phyloP scores from a whole-genome alignment of 2,797 vertebrate species.

The Sebastes paucispinis region DNA sequence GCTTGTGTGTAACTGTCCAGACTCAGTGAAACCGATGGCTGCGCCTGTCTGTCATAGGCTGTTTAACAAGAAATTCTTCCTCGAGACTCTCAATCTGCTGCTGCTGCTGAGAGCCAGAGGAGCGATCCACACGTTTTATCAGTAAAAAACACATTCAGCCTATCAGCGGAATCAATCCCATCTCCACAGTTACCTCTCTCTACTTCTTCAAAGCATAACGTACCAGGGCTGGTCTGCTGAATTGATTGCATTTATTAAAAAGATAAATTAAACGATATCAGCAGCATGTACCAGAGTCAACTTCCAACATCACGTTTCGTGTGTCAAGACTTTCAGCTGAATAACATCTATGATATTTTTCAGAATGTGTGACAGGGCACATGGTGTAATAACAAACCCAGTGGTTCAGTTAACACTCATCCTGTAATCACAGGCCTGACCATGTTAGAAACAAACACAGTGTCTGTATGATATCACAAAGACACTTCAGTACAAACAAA shows the following conservation, averaged over 20 bases:
- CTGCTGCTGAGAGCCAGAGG: constrained; percentile 27
- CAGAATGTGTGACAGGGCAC: background rate
- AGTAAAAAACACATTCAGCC: constrained; percentile 24
- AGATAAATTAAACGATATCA: background rate
- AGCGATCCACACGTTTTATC: constrained; percentile 40
- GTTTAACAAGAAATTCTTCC: constrained; percentile 41
- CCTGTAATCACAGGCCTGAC: background rate
- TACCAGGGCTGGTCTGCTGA: background rate
- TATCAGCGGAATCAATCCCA: constrained; percentile 23
- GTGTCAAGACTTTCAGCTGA: background rate
- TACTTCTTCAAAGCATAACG: background rate
- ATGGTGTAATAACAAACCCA: background rate
- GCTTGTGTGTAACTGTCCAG: constrained; percentile 37
- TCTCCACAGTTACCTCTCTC: background rate
- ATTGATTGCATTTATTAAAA: background rate
- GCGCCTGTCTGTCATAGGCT: constrained; percentile 43
- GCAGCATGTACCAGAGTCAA: background rate
- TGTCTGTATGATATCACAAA: constrained; percentile 12
- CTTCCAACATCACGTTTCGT: background rate
- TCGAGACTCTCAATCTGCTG: constrained; percentile 24
- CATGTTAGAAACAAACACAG: constrained; percentile 4
- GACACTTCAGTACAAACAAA: constrained; percentile 19
- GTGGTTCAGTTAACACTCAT: background rate
- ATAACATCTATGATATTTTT: background rate
- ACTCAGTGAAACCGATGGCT: constrained; percentile 32